Conservation (phyloP, 1,140 invertebrate species). For the Bicyclus anynana region DNA sequence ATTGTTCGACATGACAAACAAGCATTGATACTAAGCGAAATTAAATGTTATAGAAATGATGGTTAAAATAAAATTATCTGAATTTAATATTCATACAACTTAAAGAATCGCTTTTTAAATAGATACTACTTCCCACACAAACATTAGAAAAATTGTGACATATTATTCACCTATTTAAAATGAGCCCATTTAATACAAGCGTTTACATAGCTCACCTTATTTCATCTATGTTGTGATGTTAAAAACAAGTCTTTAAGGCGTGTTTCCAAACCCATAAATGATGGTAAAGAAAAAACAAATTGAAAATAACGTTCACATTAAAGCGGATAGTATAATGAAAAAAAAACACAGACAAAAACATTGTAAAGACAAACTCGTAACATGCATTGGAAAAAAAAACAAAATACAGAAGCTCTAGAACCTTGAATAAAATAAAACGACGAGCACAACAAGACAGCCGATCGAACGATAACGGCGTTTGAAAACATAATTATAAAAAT, state of each 20-base stretch:
- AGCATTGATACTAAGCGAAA: constrained; percentile 24
- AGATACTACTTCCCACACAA: too few species aligned
- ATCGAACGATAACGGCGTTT: constrained; percentile 4
- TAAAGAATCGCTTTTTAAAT: neutral
- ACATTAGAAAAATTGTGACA: too few species aligned
- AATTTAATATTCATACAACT: neutral
- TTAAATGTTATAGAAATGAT: constrained; percentile 14
- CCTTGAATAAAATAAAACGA: constrained; percentile 13
- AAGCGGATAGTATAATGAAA: constrained; percentile 2
- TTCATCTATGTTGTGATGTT: too few species aligned
- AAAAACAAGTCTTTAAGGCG: neutral
- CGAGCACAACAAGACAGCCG: neutral
- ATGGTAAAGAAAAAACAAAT: neutral
- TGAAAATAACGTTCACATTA: neutral
- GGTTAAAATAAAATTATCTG: neutral
- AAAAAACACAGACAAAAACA: constrained; percentile 22
- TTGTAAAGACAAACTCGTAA: constrained; percentile 17
- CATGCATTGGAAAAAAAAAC: constrained; percentile 9
- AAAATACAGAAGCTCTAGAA: constrained; percentile 17
- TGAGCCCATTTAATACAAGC: too few species aligned
- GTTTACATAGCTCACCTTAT: too few species aligned
- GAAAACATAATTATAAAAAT: neutral
- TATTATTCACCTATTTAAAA: too few species aligned
- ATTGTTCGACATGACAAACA: constrained; percentile 24
- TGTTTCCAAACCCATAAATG: neutral